Evolutionary conservation across 2,888 invertebrate genomes (phyloP), one percentile per base, ranked within the genome.

Genomic region (Brenthis hecate): DNA sequence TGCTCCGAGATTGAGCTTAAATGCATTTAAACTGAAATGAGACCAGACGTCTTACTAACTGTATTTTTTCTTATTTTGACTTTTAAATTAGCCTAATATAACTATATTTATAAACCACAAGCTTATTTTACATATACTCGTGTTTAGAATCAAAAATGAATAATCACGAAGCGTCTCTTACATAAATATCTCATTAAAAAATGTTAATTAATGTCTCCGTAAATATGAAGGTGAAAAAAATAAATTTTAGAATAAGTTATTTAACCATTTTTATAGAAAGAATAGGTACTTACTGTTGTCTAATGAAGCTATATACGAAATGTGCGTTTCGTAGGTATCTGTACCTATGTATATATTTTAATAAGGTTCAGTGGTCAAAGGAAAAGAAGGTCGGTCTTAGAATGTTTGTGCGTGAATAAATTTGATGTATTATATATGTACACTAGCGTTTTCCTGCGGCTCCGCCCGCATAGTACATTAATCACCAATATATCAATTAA

Each of bases 1-100:
- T 63, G 36, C 54, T 54, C 73, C 69, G 78, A 85, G 85, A 89
- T 89, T 88, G 88, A 87, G 71, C 70, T 82, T 87, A 88, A 89
- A 80, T 81, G 78, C 81, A 84, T 87, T 87, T 84, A 65, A 70
- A 68, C 65, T 71, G 72, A 70, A 75, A 78, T 75, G 75, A 75
- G 72, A 69, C 50, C 62, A 67, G 55, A 51, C 63, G 53, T 62
- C 63, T 60, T 62, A 13, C 50, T 5, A 56, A 43, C 53, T 19
- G 19, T 62, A 23, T n/a, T 28, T 67, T 70, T 68, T 56, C 13
- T 58, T 57, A 54, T 60, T 61, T 69, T 6, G 14, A 43, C 51
- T 56, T 50, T 43, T 36, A 54, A 62, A 43, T 1, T 43, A 23
- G 16, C 6, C n/a, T 3, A 13, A 0, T n/a, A 28, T 13, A 32